These are phyloP conservation scores for Larimichthys crocea DNA, from an alignment of 2,113 vertebrate species.

Conservation along the genomic window DNA sequence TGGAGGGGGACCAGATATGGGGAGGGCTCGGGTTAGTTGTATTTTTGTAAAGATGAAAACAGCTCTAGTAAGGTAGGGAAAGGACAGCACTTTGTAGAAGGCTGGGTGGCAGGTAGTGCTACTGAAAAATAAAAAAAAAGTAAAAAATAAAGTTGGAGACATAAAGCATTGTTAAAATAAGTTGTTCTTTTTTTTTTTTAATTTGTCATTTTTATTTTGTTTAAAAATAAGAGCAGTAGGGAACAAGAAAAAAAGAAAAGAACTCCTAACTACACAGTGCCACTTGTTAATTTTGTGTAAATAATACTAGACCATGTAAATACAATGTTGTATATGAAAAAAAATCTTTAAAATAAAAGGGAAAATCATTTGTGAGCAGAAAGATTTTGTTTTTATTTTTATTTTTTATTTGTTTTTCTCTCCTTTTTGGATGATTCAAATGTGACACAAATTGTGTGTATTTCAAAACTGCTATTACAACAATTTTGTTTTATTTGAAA, in stretches of 20 bases:
- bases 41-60: slow-evolving; percentile 77
- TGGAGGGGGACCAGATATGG: slow-evolving; percentile 32
- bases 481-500: slow-evolving; percentile 59
- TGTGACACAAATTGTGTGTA: slow-evolving; percentile 74
- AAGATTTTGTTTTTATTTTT: slow-evolving; percentile 70
- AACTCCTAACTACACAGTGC: slow-evolving; percentile 83
- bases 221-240: slow-evolving; percentile 72
- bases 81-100: slow-evolving; percentile 82
- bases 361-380: slow-evolving; percentile 81
- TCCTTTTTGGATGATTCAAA: slow-evolving; percentile 61
- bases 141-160: slow-evolving; percentile 43
- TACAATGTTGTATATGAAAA: slow-evolving; percentile 89
- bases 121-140: slow-evolving; percentile 46
- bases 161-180: slow-evolving; percentile 68
- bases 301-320: slow-evolving; percentile 86
- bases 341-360: slow-evolving; percentile 87
- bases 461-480: slow-evolving; percentile 59
- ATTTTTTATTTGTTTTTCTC: slow-evolving; percentile 31
- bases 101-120: slow-evolving; percentile 74
- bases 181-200: slow-evolving; percentile 40
- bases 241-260: slow-evolving; percentile 69
- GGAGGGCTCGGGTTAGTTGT: slow-evolving; percentile 51
- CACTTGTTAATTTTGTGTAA: slow-evolving; percentile 88
- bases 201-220: slow-evolving; percentile 78
- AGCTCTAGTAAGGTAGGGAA: slow-evolving; percentile 63